Conservation (phyloP, 2,113 vertebrate genomes). For the Gila orcuttii region DNA sequence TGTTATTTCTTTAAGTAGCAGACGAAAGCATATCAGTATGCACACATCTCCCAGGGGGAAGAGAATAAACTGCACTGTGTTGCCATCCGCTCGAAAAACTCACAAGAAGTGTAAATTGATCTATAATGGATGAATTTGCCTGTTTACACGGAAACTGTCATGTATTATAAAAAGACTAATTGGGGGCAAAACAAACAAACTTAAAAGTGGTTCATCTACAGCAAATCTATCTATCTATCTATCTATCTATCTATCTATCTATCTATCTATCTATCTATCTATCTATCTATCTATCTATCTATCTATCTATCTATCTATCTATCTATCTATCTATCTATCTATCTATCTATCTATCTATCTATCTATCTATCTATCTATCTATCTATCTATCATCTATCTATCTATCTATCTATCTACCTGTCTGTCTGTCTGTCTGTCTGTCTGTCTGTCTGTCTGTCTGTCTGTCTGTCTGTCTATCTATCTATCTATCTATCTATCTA, state of each 20-base stretch:
- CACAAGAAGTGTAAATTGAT: constrained; percentile 18
- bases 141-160: constrained; percentile 40
- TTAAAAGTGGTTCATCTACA: neutral
- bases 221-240: neutral
- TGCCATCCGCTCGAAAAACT: constrained; percentile 23
- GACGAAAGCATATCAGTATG: constrained; percentile 4
- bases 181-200: constrained; percentile 31
- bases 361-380: too few relatives aligned
- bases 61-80: constrained; percentile 19
- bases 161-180: constrained; percentile 38
- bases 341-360: neutral
- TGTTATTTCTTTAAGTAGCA: neutral
- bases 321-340: neutral
- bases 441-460: neutral
- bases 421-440: too few relatives aligned
- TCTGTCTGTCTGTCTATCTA: neutral
- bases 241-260: neutral
- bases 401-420: neutral
- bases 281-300: neutral
- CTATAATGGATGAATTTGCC: constrained; percentile 46
- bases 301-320: neutral
- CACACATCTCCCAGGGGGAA: neutral
- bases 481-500: neutral
- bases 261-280: neutral
- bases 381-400: too few relatives aligned